phyloP scores from a whole-genome alignment of 1,140 invertebrate species.

The Drosophila parabipectinata region DNA sequence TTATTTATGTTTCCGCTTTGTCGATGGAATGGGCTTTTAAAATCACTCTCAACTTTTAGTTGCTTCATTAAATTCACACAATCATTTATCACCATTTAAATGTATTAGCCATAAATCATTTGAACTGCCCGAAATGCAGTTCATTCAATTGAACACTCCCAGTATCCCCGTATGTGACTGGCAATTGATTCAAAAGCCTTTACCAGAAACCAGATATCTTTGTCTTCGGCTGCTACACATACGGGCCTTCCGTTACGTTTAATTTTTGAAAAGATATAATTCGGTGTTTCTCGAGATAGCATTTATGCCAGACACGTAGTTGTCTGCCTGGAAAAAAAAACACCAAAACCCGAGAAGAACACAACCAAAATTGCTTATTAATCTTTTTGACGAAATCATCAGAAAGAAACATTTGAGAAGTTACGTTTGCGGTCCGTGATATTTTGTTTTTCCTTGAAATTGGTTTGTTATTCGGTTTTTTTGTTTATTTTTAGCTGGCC shows the following conservation, averaged over 20 bases:
- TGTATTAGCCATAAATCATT: slow-evolving; percentile 28
- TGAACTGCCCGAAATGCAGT: slow-evolving; percentile 22
- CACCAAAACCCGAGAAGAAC: slow-evolving; percentile 6
- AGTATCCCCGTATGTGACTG: neutral
- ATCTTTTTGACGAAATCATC: slow-evolving; percentile 76
- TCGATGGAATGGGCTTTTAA: neutral
- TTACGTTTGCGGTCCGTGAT: slow-evolving; percentile 43
- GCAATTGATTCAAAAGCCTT: slow-evolving; percentile 4
- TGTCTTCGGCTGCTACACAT: slow-evolving; percentile 13
- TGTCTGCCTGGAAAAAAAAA: slow-evolving; percentile 13
- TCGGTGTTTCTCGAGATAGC: slow-evolving; percentile 35
- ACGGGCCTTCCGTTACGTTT: slow-evolving; percentile 35
- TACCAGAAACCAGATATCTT: slow-evolving; percentile 9
- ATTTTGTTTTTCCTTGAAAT: slow-evolving; percentile 36
- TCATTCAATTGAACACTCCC: slow-evolving; percentile 38
- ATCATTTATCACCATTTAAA: slow-evolving; percentile 34
- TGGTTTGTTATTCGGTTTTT: slow-evolving; percentile 24
- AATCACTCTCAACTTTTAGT: neutral
- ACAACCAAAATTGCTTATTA: slow-evolving; percentile 63
- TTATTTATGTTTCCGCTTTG: slow-evolving; percentile 22
- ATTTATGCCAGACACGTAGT: slow-evolving; percentile 71
- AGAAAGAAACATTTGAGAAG: slow-evolving; percentile 52
- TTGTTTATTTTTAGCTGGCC: slow-evolving; percentile 25
- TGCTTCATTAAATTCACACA: slow-evolving; percentile 7
- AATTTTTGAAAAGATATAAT: slow-evolving; percentile 51